Evolutionary conservation across 92 coral and sea anemone species (phyloP), one percentile per base, ranked within the genome.

Genomic region (Actinostola sp.): DNA sequence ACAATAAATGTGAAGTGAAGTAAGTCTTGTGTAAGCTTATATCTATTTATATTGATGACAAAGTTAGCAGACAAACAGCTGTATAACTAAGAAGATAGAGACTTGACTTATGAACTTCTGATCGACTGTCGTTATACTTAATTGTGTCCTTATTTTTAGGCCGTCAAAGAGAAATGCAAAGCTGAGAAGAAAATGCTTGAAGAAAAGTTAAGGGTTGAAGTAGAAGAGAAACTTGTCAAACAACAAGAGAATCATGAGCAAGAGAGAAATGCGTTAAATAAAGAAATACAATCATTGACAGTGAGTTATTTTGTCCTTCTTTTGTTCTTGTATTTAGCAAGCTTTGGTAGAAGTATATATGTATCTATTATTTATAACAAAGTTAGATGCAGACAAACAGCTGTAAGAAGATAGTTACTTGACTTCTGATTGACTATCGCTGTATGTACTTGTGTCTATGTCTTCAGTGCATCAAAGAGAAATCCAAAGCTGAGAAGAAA

Each of bases 161-260:
- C 48, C 36, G 73, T 61, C 38, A 77, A 78, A 66, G 62, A 46
- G 20, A 76, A 57, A 3, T 63, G 56, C 35, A 44, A 71, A 21
- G 42, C 32, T 50, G 84, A 72, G 34, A 77, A 48, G 73, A 71
- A 71, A 46, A 39, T 32, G 50, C 45, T 76, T 1, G 73, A 70
- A 36, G 71, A 70, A 38, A 77, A 53, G 13, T 3, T 77, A 9
- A 72, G 52, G 24, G n/a, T 32, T 31, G 56, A 83, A 33, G 49
- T 65, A 44, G 79, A 76, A 34, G 54, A 33, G 34, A 68, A 26
- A 23, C 34, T 19, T 24, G 51, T 42, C n/a, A 43, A 25, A 33
- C 32, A 50, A 50, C 46, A 68, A 27, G 54, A 66, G 27, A 30
- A 66, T 3, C 36, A 45, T 26, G 16, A 66, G 30, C 31, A 66